Evolutionary conservation across 92 coral and sea anemone genomes (phyloP).

Genomic region (Palythoa grandiflora): DNA sequence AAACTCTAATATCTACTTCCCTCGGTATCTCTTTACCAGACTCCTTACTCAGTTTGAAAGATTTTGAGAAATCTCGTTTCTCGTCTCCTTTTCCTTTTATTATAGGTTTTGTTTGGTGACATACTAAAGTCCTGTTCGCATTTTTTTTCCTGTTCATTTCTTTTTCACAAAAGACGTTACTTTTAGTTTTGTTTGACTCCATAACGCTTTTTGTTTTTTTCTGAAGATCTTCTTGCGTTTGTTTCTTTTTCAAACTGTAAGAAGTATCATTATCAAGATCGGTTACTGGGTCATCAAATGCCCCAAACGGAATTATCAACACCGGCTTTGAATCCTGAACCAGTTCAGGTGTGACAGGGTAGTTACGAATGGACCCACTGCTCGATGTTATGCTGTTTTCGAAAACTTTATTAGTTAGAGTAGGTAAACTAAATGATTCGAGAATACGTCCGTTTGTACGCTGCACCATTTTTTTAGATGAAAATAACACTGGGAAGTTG

Average conservation of each 20-base stretch:
- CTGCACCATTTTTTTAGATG: constrained; percentile 1
- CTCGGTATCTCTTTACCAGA: not conserved
- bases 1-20: not conserved
- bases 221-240: not conserved
- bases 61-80: constrained; percentile 9
- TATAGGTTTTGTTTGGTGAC: not conserved
- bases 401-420: not conserved
- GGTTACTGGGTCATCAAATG: constrained; percentile 89
- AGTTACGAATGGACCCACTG: not conserved
- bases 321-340: constrained; percentile 58
- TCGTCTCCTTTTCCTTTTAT: not conserved
- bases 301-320: constrained; percentile 83
- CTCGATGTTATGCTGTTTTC: not conserved
- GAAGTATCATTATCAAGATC: constrained; percentile 22
- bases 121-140: not conserved
- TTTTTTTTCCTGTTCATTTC: not conserved
- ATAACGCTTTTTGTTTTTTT: not conserved
- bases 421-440: constrained; percentile 25
- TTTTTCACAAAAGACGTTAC: not conserved
- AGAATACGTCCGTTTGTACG: constrained; percentile 9
- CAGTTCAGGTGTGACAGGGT: not conserved
- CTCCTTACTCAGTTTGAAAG: not conserved
- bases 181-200: not conserved
- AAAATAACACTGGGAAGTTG: constrained; percentile 63
- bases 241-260: constrained; percentile 21